Evolutionary conservation across 2,113 vertebrate species (phyloP).

Genomic region (Edolisoma coerulescens): DNA sequence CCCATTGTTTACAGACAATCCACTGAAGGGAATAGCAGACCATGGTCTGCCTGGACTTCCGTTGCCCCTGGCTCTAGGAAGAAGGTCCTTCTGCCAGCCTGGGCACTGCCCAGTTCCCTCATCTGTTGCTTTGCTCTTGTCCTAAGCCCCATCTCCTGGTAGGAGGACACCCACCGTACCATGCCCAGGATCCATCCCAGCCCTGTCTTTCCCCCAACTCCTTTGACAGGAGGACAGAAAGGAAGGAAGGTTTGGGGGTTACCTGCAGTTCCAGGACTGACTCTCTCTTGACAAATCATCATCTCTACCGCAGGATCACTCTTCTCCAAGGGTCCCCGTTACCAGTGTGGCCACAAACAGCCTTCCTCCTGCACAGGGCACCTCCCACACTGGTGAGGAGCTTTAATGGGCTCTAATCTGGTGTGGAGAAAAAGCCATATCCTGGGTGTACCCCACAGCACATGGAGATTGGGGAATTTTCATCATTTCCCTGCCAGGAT

Average conservation of each 20-base stretch:
- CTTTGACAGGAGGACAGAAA: background rate
- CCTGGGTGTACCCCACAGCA: background rate
- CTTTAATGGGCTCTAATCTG: background rate
- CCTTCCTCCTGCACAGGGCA: background rate
- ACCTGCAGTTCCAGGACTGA: background rate
- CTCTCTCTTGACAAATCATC: background rate
- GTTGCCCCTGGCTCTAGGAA: background rate
- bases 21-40: background rate
- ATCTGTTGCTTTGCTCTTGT: background rate
- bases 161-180: fast-evolving
- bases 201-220: background rate
- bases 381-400: background rate
- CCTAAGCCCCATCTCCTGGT: background rate
- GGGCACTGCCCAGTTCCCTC: background rate
- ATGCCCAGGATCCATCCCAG: background rate
- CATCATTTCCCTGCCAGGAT: background rate
- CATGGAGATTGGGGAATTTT: background rate
- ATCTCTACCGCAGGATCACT: background rate
- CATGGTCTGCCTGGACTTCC: background rate
- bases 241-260: background rate
- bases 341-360: background rate
- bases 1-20: background rate
- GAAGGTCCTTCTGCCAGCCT: background rate
- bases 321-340: background rate
- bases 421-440: background rate